Conservation (phyloP, 2,797 vertebrate species). For the Notolepis coatsorum region DNA sequence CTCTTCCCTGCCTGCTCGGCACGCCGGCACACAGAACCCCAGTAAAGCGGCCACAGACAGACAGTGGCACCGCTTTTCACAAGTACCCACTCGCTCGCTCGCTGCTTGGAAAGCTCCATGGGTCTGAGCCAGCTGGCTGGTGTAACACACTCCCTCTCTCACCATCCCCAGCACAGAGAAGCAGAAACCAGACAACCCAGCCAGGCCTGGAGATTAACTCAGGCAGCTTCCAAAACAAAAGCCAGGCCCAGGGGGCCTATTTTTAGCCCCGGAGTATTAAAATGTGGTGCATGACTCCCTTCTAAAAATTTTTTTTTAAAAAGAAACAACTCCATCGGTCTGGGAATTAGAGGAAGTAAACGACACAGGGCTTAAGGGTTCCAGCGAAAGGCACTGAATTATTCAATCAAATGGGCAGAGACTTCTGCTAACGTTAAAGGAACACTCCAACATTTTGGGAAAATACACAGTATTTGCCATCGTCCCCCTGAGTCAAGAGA, state of each 20-base stretch:
- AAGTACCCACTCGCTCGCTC: constrained; percentile 54
- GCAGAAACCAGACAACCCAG: constrained; percentile 39
- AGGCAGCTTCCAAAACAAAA: constrained; percentile 30
- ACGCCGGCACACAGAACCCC: constrained; percentile 40
- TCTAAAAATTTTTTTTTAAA: no score
- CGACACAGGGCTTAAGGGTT: background rate
- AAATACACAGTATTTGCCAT: no score
- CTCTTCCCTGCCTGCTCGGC: constrained; percentile 54
- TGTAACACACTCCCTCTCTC: constrained; percentile 46
- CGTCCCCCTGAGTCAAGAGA: no score
- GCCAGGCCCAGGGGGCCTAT: constrained; percentile 31
- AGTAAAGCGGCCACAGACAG: constrained; percentile 61
- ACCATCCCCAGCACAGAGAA: constrained; percentile 46
- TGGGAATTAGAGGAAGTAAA: constrained; percentile 32
- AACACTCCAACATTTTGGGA: no score
- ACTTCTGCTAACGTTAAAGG: no score
- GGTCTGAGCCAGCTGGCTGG: constrained; percentile 62
- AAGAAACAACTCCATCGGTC: constrained; percentile 19
- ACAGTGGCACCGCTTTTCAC: constrained; percentile 62
- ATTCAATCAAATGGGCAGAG: constrained; percentile 30
- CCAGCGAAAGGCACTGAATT: constrained; percentile 27
- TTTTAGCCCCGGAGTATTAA: constrained; percentile 31
- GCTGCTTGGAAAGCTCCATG: constrained; percentile 47
- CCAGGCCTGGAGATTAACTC: background rate
- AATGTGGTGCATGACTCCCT: constrained; percentile 15